These are phyloP conservation scores for Bombus ignitus DNA, from an alignment of 1,140 invertebrate species.

Conservation along the genomic window DNA sequence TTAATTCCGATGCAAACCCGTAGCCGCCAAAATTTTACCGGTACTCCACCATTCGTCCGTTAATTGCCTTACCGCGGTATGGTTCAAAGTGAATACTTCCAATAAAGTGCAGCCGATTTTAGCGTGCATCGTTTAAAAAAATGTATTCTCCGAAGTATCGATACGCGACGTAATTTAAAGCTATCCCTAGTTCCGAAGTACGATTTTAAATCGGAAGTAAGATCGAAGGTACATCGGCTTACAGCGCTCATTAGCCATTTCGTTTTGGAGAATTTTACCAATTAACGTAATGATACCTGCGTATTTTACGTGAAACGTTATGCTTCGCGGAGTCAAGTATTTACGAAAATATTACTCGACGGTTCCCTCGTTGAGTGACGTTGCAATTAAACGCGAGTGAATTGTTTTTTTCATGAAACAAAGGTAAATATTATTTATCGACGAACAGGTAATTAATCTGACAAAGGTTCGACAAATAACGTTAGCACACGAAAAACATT, in stretches of 20 bases:
- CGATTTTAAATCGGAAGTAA: neutral
- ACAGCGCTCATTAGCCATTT: conserved; percentile 13
- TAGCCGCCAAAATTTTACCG: conserved; percentile 59
- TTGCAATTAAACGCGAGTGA: conserved; percentile 39
- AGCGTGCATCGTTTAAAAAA: conserved; percentile 47
- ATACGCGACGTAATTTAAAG: conserved; percentile 40
- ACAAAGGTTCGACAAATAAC: conserved; percentile 41
- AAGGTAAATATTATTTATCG: conserved; percentile 48
- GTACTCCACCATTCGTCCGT: conserved; percentile 50
- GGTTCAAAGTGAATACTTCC: conserved; percentile 65
- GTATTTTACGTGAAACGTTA: neutral
- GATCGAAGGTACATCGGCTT: neutral
- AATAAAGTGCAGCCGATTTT: conserved; percentile 52
- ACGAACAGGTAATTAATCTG: conserved; percentile 38
- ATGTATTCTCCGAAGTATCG: conserved; percentile 31
- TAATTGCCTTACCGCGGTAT: conserved; percentile 57
- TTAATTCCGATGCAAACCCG: conserved; percentile 40
- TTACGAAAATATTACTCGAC: conserved; percentile 29
- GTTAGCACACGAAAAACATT: conserved; percentile 30
- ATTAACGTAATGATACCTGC: conserved; percentile 18
- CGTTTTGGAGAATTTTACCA: conserved; percentile 24
- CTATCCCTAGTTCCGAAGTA: neutral
- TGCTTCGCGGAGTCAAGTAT: neutral
- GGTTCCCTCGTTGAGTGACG: conserved; percentile 29
- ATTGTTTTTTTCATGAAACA: conserved; percentile 33